A percentile compares a stretch with the other conserved stretches of the same genome.
Conservation (phyloP, 1,140 invertebrate genomes). For the Musca domestica region DNA sequence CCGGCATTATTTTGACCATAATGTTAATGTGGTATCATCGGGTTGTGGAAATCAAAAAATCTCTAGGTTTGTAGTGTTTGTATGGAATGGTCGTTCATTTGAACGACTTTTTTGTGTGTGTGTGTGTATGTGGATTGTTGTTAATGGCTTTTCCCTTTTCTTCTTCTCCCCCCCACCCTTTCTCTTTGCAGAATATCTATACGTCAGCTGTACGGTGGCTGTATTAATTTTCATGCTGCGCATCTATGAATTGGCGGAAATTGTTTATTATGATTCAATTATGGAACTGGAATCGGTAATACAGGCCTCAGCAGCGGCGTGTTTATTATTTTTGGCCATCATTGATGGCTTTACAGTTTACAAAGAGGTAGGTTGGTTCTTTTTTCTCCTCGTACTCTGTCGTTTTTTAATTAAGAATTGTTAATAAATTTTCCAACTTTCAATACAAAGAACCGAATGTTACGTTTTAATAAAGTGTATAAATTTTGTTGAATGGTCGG, state of each 20-base stretch:
- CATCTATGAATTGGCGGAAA: slow-evolving; percentile 43
- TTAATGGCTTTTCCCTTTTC: background rate
- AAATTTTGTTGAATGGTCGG: no score
- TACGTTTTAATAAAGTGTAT: no score
- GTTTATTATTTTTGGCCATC: slow-evolving; percentile 33
- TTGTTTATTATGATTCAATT: slow-evolving; percentile 38
- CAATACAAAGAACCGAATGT: background rate
- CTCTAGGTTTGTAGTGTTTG: slow-evolving; percentile 35
- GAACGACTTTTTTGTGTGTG: no score
- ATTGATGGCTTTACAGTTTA: slow-evolving; percentile 46
- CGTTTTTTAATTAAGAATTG: background rate
- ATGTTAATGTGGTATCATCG: slow-evolving; percentile 49
- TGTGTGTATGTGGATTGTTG: no score
- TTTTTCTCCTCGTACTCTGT: background rate
- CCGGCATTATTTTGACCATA: slow-evolving; percentile 40
- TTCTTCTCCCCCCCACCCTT: background rate
- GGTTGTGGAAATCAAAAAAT: slow-evolving; percentile 44
- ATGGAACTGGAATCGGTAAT: slow-evolving; percentile 41
- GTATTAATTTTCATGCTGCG: slow-evolving; percentile 37
- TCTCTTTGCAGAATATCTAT: slow-evolving; percentile 40
- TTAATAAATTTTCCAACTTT: background rate
- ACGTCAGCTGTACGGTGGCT: slow-evolving; percentile 35
- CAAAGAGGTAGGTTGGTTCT: slow-evolving; percentile 40
- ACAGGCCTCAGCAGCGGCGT: slow-evolving; percentile 28
- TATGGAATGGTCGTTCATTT: background rate